A percentile compares a stretch with the other conserved stretches of the same genome.
Conservation (phyloP, 2,113 vertebrate species). For the Syngnathoides biaculeatus region DNA sequence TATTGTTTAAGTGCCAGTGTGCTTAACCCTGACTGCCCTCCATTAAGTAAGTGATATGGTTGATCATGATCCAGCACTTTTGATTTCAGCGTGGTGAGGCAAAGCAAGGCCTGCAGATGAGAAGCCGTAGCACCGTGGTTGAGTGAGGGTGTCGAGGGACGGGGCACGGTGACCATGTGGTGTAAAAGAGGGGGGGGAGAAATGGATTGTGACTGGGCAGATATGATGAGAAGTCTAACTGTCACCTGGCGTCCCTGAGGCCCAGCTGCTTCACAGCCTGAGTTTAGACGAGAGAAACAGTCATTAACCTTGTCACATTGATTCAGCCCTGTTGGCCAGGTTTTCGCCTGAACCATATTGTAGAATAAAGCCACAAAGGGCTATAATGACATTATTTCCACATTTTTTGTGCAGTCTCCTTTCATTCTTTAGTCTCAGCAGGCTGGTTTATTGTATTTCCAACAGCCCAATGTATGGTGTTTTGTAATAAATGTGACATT, state of each 20-base stretch:
- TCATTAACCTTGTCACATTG: conserved; percentile 72
- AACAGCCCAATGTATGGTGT: conserved; percentile 45
- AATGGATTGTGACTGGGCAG: conserved; percentile 61
- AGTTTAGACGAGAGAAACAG: conserved; percentile 61
- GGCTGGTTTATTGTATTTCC: conserved; percentile 49
- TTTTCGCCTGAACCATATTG: conserved; percentile 52
- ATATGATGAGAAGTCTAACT: conserved; percentile 63
- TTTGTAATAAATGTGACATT: conserved; percentile 56
- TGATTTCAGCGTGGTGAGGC: conserved; percentile 11
- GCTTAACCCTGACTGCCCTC: conserved; percentile 5
- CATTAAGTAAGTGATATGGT: background rate
- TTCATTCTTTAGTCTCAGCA: conserved; percentile 20
- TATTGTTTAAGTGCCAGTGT: too few relatives aligned
- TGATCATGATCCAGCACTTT: conserved; percentile 22
- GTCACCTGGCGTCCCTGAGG: conserved; percentile 60
- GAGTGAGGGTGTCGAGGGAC: conserved; percentile 29
- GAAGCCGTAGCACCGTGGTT: conserved; percentile 13
- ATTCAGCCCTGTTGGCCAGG: conserved; percentile 51
- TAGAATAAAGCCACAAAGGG: conserved; percentile 41
- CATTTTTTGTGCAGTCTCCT: conserved; percentile 11
- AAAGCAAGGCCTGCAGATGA: conserved; percentile 32
- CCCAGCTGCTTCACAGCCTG: conserved; percentile 56
- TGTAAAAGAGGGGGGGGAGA: conserved; percentile 49
- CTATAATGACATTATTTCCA: conserved; percentile 47
- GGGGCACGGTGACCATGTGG: conserved; percentile 9